These are phyloP conservation scores for Exephanes ischioxanthus DNA, from an alignment of 2,888 invertebrate genomes.

Conservation along the genomic window DNA sequence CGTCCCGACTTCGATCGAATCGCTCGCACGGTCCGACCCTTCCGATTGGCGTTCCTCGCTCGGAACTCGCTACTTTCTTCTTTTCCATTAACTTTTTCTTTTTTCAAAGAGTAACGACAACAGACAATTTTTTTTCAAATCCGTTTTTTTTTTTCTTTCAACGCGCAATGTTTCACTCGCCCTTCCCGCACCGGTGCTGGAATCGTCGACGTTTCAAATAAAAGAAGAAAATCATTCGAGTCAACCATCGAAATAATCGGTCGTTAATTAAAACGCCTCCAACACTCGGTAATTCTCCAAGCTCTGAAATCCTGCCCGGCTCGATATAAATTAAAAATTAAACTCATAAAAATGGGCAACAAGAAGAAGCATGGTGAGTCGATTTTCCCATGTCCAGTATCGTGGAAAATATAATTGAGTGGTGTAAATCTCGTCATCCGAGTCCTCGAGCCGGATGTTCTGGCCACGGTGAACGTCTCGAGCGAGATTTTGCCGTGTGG, in stretches of 20 bases:
- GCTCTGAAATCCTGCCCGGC: constrained; percentile 12
- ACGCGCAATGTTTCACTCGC: constrained; percentile 12
- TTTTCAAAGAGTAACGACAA: background rate
- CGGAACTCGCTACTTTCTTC: background rate
- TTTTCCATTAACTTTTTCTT: background rate
- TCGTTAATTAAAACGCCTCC: background rate
- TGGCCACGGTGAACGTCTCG: background rate
- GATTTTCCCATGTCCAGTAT: background rate
- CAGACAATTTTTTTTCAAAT: background rate
- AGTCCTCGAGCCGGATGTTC: constrained; percentile 30
- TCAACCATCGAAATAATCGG: background rate
- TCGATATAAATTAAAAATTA: background rate
- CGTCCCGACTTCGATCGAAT: constrained; percentile 14
- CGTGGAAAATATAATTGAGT: background rate
- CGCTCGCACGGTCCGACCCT: background rate
- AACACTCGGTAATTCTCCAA: constrained; percentile 6
- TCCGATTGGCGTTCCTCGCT: constrained; percentile 23
- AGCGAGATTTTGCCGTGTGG: constrained; percentile 40
- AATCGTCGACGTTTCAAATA: constrained; percentile 14
- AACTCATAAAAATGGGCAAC: constrained; percentile 68
- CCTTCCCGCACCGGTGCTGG: constrained; percentile 3
- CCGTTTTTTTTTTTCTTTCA: background rate
- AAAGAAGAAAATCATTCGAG: background rate
- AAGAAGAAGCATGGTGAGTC: constrained; percentile 75
- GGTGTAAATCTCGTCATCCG: background rate